phyloP scores from a whole-genome alignment of 92 coral and sea anemone genomes.

The Montipora capitata region DNA sequence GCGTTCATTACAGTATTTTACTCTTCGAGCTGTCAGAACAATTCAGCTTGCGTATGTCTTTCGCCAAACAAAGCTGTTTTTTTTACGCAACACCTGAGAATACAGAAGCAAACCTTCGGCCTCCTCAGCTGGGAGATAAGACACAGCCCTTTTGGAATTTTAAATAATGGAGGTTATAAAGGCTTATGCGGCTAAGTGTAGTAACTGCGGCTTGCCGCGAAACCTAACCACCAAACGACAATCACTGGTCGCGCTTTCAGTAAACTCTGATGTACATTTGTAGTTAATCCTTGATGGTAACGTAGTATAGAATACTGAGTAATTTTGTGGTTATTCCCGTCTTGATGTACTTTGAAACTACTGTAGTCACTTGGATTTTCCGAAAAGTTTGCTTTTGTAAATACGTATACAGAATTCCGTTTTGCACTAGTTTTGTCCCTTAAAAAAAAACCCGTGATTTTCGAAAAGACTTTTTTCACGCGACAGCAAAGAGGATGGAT shows the following conservation, averaged over 20 bases:
- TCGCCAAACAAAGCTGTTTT: constrained; percentile 51
- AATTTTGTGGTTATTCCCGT: constrained; percentile 15
- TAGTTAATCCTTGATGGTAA: neutral
- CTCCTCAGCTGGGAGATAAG: neutral
- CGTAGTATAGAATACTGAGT: neutral
- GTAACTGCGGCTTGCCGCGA: neutral
- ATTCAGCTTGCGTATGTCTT: constrained; percentile 12
- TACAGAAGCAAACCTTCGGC: constrained; percentile 17
- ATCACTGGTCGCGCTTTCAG: neutral
- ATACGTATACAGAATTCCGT: neutral
- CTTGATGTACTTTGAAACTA: neutral
- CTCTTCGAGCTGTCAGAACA: constrained; percentile 39
- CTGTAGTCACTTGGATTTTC: too few species aligned
- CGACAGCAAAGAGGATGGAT: too few species aligned
- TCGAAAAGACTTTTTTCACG: neutral
- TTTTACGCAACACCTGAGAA: constrained; percentile 24
- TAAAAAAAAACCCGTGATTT: too few species aligned
- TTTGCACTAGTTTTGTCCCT: neutral
- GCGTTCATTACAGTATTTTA: neutral
- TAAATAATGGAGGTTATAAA: neutral
- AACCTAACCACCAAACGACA: neutral
- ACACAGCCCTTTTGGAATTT: neutral
- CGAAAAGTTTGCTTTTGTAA: neutral
- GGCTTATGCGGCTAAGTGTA: neutral
- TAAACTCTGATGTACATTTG: constrained; percentile 26